Conservation (phyloP, 1,140 invertebrate genomes). For the Maconellicoccus hirsutus region DNA sequence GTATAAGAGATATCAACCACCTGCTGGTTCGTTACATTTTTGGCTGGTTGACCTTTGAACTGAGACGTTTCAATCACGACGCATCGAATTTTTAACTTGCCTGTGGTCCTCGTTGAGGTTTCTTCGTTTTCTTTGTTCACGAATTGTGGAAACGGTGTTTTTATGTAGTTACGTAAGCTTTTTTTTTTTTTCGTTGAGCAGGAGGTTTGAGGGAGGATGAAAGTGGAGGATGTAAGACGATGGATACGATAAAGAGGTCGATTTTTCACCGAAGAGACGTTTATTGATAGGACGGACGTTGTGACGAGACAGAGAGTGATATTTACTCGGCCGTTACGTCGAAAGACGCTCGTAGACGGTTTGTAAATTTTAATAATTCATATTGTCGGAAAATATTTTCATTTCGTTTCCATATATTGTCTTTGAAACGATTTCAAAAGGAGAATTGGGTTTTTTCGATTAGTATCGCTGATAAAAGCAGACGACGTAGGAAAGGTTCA, state of each 20-base stretch:
- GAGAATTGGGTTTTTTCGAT: background rate
- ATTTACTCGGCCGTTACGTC: background rate
- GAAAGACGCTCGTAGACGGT: background rate
- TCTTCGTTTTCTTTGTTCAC: too few species aligned
- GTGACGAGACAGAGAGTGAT: background rate
- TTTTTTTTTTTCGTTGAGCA: too few species aligned
- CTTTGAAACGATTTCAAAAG: background rate
- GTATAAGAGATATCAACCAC: background rate
- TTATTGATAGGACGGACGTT: background rate
- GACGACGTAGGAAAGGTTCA: background rate
- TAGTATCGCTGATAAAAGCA: background rate
- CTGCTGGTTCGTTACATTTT: background rate
- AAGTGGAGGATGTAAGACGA: background rate
- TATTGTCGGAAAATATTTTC: background rate
- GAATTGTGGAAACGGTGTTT: too few species aligned
- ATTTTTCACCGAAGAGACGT: background rate
- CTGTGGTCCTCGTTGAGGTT: background rate
- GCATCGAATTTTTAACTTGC: background rate
- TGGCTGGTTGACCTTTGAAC: background rate
- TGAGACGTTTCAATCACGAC: background rate
- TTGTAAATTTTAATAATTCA: background rate
- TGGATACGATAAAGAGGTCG: background rate
- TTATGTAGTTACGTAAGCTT: too few species aligned
- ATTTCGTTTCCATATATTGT: conserved; percentile 2
- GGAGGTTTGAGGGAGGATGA: background rate